A percentile compares a stretch with the other conserved stretches of the same genome.
Evolutionary conservation across 2,797 vertebrate genomes (phyloP).

Genomic region (Podargus strigoides): DNA sequence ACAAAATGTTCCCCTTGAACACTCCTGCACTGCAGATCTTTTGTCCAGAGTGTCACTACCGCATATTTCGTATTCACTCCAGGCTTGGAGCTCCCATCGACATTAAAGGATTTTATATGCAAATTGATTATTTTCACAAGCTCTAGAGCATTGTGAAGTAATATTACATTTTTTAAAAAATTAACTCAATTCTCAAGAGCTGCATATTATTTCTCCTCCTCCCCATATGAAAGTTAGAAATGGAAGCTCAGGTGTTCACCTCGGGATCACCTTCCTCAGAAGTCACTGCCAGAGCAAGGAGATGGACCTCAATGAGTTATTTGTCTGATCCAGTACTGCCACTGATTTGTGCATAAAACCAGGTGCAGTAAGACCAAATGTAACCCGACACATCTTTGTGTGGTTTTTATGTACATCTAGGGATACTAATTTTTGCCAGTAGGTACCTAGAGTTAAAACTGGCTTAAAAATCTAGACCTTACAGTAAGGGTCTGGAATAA

Average conservation of each 20-base stretch:
- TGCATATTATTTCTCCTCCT: slow-evolving; percentile 39
- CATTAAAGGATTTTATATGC: slow-evolving; percentile 59
- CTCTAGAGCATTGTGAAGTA: slow-evolving; percentile 51
- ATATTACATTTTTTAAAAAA: background rate
- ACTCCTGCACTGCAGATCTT: slow-evolving; percentile 67
- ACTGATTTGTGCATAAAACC: background rate
- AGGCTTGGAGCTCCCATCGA: slow-evolving; percentile 45
- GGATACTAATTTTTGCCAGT: background rate
- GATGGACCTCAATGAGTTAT: background rate
- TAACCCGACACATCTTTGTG: background rate
- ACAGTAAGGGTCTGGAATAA: background rate
- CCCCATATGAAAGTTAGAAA: background rate
- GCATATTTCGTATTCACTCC: slow-evolving; percentile 51
- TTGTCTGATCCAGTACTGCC: background rate
- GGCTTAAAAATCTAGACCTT: background rate
- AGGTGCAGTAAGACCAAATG: background rate
- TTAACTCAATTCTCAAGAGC: slow-evolving; percentile 51
- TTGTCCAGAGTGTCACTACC: slow-evolving; percentile 61
- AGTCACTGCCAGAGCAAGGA: background rate
- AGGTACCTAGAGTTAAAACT: background rate
- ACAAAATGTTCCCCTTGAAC: slow-evolving; percentile 63
- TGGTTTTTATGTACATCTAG: background rate
- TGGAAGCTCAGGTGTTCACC: slow-evolving; percentile 24
- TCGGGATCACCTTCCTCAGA: slow-evolving; percentile 39
- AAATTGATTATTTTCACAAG: slow-evolving; percentile 64